phyloP scores from a whole-genome alignment of 1,140 invertebrate genomes.

The Telenomus remus region DNA sequence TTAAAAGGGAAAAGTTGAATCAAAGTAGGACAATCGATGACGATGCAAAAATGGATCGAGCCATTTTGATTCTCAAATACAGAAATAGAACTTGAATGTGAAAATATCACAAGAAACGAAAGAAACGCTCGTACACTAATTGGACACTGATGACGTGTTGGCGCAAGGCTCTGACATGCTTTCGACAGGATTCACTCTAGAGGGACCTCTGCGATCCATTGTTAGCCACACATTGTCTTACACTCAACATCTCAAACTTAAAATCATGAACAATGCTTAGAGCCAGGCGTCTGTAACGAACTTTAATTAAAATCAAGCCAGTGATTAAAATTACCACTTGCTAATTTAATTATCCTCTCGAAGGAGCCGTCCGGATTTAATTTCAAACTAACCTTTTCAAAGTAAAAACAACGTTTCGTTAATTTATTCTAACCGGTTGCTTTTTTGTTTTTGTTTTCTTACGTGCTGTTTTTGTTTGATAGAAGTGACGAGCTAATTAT shows the following conservation, averaged over 20 bases:
- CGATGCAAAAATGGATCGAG: too few species aligned
- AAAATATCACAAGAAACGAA: too few species aligned
- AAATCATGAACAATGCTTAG: conserved; percentile 12
- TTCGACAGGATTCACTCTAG: conserved; percentile 11
- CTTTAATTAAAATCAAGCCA: conserved; percentile 19
- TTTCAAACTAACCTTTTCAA: background rate
- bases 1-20: too few species aligned
- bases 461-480: too few species aligned
- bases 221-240: conserved; percentile 24
- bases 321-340: conserved; percentile 20
- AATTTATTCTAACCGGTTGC: too few species aligned
- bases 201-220: conserved; percentile 11
- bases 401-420: too few species aligned
- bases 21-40: too few species aligned
- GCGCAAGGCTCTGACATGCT: conserved; percentile 17
- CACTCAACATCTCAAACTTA: conserved; percentile 22
- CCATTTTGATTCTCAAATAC: too few species aligned
- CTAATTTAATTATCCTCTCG: conserved; percentile 16
- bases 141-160: conserved; percentile 17
- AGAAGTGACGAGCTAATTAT: too few species aligned
- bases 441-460: too few species aligned
- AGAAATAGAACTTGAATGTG: too few species aligned
- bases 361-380: background rate
- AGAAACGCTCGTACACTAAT: conserved; percentile 8
- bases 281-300: conserved; percentile 1